Base-by-base conservation (phyloP, 2,888 invertebrate species). In the Pachydiplax longipennis region DNA sequence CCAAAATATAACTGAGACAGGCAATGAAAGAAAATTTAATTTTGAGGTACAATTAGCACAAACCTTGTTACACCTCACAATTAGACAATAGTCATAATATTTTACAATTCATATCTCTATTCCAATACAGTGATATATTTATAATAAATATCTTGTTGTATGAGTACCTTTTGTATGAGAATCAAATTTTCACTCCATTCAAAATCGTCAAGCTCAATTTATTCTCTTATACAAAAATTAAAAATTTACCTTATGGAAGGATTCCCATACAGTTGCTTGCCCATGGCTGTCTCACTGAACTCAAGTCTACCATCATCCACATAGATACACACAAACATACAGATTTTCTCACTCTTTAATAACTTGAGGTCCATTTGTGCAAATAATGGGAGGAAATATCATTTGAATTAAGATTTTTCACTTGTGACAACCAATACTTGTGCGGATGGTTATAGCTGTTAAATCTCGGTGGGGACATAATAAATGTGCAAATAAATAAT, bases 291-390 rank as follows among this genome's bases (percentile, higher is more conserved):
- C 61, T 87, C 61, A 87, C 37, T 87, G 87, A 87, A n/a, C 87
- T 87, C 87, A 87, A 73, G 61, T 61, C 87, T 87, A 87, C 35
- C 87, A 61, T 22, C 87, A 87, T 87, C 61, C 87, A 87, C 87
- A 87, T 61, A 35, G n/a, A 87, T 87, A 87, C 87, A 87, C 87
- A 87, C 87, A 87, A 61, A 87, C 87, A 87, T 61, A 87, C 87
- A 87, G 58, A 87, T 87, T 61, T 87, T 87, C 87, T 61, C 87
- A 58, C 87, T 87, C 58, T 37, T 37, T 37, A 61, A 40, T 87
- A 61, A 87, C 37, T 61, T 61, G 87, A 61, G 61, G 87, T 87
- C 87, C 87, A 87, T 61, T 87, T 87, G 87, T 87, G 87, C 87
- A 87, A 53, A 15, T 65, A 58, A 37, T 61, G 87, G 87, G 87